Percentiles rank a stretch among this genome's conserved stretches.
Evolutionary conservation across 2,888 invertebrate genomes (phyloP).

Genomic region (Andrena hattorfiana): DNA sequence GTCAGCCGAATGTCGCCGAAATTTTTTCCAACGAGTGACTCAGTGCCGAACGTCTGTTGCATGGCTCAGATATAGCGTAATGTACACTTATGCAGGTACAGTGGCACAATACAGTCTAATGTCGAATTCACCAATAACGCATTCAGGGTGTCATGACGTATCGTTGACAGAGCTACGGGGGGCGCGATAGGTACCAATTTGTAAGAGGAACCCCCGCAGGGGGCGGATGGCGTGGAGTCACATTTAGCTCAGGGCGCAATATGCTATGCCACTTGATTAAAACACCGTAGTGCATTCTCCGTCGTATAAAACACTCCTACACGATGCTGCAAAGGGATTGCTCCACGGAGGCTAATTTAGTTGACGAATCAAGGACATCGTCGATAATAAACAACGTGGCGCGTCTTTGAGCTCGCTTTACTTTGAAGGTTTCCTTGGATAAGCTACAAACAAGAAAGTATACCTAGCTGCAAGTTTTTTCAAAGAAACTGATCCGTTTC

Average conservation of each 20-base stretch:
- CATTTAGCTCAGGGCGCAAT: slow-evolving; percentile 80
- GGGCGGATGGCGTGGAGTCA: slow-evolving; percentile 71
- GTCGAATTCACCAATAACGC: slow-evolving; percentile 62
- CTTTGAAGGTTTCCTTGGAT: background rate
- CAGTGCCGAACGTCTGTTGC: background rate
- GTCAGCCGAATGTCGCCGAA: background rate
- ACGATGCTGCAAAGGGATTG: slow-evolving; percentile 65
- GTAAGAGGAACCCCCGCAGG: slow-evolving; percentile 80
- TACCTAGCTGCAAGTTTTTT: too few relatives aligned
- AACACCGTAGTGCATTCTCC: slow-evolving; percentile 76
- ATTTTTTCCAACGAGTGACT: background rate
- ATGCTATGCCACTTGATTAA: slow-evolving; percentile 83
- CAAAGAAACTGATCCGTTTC: too few relatives aligned
- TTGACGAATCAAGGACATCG: slow-evolving; percentile 39
- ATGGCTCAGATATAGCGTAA: background rate
- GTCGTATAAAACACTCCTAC: slow-evolving; percentile 72
- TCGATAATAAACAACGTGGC: background rate
- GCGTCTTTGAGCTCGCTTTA: background rate
- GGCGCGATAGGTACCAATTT: slow-evolving; percentile 81
- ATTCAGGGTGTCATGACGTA: slow-evolving; percentile 76
- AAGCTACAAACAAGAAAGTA: background rate
- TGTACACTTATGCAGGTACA: slow-evolving; percentile 37
- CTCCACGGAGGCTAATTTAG: slow-evolving; percentile 62
- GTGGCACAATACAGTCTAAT: slow-evolving; percentile 61
- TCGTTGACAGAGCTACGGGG: slow-evolving; percentile 79